A percentile compares a stretch with the other conserved stretches of the same genome.
Conservation (phyloP, 2,888 invertebrate genomes). For the Ischnura elegans region DNA sequence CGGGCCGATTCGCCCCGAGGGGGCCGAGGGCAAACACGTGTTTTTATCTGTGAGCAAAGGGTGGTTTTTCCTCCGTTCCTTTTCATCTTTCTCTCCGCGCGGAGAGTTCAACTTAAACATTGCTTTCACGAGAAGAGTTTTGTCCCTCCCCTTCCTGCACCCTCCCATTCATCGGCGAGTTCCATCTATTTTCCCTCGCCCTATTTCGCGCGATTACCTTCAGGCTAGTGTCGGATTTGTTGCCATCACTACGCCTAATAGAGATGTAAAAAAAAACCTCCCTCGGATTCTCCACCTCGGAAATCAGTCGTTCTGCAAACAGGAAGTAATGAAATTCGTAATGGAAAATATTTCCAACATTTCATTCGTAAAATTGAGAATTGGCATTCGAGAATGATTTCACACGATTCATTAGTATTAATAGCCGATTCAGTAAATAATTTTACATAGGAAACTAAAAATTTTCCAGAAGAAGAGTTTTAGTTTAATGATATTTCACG, state of each 20-base stretch:
- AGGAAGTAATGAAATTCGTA: no score
- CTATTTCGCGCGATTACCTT: background rate
- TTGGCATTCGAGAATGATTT: no score
- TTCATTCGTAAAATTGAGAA: no score
- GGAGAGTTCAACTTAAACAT: background rate
- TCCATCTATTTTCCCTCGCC: background rate
- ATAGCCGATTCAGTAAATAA: no score
- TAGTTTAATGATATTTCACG: no score
- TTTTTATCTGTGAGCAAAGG: constrained; percentile 37
- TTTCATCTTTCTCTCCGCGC: background rate
- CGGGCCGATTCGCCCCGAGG: background rate
- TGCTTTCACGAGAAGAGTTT: background rate
- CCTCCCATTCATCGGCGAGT: no score
- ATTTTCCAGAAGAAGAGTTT: no score
- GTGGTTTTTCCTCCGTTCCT: constrained; percentile 13
- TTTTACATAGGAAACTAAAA: no score
- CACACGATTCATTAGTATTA: no score
- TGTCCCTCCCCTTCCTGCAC: no score
- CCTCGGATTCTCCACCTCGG: background rate
- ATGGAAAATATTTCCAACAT: no score
- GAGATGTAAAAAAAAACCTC: background rate
- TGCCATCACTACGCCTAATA: background rate
- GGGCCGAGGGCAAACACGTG: constrained; percentile 20
- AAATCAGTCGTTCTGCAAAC: background rate
- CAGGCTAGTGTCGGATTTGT: background rate